Evolutionary conservation across 2,888 invertebrate genomes (phyloP), one percentile per base, ranked within the genome.

Genomic region (Strigamia crassipes): DNA sequence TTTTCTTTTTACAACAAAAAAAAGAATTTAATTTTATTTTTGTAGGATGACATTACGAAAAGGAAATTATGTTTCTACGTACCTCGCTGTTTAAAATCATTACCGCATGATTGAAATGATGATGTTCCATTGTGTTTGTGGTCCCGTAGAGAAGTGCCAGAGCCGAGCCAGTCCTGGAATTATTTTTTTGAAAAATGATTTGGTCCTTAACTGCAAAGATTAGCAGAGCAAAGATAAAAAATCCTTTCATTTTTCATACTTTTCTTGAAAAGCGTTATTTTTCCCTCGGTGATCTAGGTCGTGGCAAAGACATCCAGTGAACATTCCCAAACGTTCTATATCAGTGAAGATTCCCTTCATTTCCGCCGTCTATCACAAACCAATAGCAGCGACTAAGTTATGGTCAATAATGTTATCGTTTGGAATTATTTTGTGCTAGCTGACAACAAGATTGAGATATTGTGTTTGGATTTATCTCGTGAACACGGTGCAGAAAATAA

Each of bases 101-200:
- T 78, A 91, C 90, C 6, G 91, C 91, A 85, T 91, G 91, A 86
- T 91, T 91, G 87, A 91, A 91, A 86, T 91, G 91, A 85, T 91
- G 91, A 84, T 91, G 91, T 85, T 91, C 91, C 91, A 91, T 91
- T 23, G 91, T 91, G 80, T 91, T 91, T 73, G 91, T 91, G 66
- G 90, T 90, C 0, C 90, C 90, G 84, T 90, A 90, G 78, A 90
- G 85, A 82, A 89, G 87, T 15, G 89, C 89, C 82, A 90, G 85
- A 13, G 90, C 89, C 12, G 90, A 90, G 73, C 90, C 89, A 5
- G 77, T 77, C 23, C 77, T 77, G 10, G 8, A 51, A 18, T 6
- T 2, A 51, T 38, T 2, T 4, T 4, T 0, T 4, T 4, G 38
- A 38, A 38, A 6, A n/a, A 38, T 51, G 51, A 51, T 2, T 27